Conservation (phyloP, 2,113 vertebrate species). For the Silurus glanis region DNA sequence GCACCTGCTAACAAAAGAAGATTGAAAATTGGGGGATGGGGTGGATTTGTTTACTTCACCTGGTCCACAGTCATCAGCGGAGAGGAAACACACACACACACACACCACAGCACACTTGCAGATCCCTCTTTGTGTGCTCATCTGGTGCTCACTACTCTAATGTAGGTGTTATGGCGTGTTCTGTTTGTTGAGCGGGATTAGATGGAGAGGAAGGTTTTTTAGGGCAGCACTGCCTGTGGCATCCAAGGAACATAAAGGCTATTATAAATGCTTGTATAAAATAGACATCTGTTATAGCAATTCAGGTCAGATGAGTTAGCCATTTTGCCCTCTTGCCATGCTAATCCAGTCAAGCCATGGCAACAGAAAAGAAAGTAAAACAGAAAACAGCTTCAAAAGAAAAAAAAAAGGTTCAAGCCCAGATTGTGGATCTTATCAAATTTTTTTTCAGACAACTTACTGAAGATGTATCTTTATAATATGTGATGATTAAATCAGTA, state of each 20-base stretch:
- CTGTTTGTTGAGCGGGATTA: slow-evolving; percentile 35
- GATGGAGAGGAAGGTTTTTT: slow-evolving; percentile 8
- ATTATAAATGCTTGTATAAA: not conserved
- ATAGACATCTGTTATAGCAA: slow-evolving; percentile 16
- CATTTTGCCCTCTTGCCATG: not conserved
- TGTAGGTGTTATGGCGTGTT: slow-evolving; percentile 27
- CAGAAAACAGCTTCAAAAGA: not conserved
- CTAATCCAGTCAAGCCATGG: not conserved
- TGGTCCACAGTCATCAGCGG: slow-evolving; percentile 18
- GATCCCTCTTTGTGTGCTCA: slow-evolving; percentile 26
- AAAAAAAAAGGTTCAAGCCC: not conserved
- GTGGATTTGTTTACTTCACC: slow-evolving; percentile 52
- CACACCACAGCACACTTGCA: too few relatives aligned
- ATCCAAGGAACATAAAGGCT: slow-evolving; percentile 21
- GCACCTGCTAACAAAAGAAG: slow-evolving; percentile 48
- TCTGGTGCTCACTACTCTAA: slow-evolving; percentile 28
- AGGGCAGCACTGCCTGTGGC: not conserved
- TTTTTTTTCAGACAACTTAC: not conserved
- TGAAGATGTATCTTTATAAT: not conserved
- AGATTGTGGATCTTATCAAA: not conserved
- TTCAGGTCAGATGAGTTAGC: not conserved
- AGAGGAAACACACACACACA: not conserved
- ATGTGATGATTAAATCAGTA: not conserved
- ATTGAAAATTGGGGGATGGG: not conserved
- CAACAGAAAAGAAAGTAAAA: not conserved